These are phyloP conservation scores for Coracopsis vasa DNA, from an alignment of 2,113 vertebrate species.

Conservation along the genomic window DNA sequence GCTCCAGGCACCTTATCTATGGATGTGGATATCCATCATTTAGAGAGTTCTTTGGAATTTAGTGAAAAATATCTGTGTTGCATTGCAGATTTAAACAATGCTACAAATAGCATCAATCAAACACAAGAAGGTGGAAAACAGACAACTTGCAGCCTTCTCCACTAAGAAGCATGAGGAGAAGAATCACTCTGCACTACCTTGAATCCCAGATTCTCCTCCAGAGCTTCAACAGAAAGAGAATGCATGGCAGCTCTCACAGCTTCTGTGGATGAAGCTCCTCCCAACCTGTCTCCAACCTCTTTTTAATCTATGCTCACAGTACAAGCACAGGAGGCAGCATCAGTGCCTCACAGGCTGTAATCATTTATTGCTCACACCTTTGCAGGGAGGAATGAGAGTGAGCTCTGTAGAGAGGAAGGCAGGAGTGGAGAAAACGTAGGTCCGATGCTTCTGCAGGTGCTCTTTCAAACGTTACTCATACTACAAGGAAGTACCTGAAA, in stretches of 20 bases:
- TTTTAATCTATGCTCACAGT: background rate
- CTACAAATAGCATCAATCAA: background rate
- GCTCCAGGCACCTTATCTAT: no score
- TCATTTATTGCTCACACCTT: background rate
- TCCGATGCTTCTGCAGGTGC: background rate
- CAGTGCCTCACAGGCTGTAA: background rate
- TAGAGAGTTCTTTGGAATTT: background rate
- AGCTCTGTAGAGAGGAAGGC: background rate
- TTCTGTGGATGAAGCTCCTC: background rate
- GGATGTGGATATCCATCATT: background rate
- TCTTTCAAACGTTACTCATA: background rate
- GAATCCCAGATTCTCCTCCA: background rate
- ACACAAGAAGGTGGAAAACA: background rate
- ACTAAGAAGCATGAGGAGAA: background rate
- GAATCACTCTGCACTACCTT: accelerated
- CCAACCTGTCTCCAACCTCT: background rate
- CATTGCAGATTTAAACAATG: background rate
- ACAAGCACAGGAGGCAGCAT: background rate
- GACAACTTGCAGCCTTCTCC: background rate
- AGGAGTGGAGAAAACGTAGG: background rate
- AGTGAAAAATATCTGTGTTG: background rate
- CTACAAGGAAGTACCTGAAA: background rate
- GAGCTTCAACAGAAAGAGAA: background rate
- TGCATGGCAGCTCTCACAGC: background rate
- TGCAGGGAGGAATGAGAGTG: background rate